Evolutionary conservation across 92 coral and sea anemone species (phyloP), one percentile per base, ranked within the genome.

Genomic region (Pocillopora meandrina): DNA sequence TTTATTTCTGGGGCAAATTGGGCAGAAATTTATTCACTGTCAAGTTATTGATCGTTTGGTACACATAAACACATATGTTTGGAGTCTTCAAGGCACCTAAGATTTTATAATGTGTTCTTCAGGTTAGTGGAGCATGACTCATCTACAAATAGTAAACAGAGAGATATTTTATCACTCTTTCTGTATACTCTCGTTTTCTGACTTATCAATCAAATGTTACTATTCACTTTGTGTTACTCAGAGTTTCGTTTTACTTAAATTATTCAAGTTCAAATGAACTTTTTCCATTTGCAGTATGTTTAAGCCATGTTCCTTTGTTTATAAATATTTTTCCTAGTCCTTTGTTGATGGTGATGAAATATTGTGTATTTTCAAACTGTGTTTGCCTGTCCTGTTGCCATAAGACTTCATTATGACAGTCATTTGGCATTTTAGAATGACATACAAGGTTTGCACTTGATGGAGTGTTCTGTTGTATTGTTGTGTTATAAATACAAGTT

Each of bases 291-390:
- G 74, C 64, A 52, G 63, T 26, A 21, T 55, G 66, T 79, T 65
- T 8, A 77, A 66, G 4, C 49, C 63, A 47, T 36, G 56, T 23
- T 52, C 61, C 31, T 67, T 1, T 49, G 72, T 65, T 47, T 52
- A 49, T 65, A 59, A 47, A 79, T 79, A 79, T 79, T 79, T 65
- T 59, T 10, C 74, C 65, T n/a, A 10, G 68, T 76, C 62, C 65
- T 33, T 66, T 67, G 81, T 61, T 61, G 36, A 61, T 23, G 57
- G 33, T 67, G 56, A 16, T 14, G 26, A 2, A 16, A 70, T n/a
- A 64, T 23, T 52, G 64, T 79, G n/a, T 60, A 26, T 52, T 13
- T 55, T 65, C 74, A 56, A 20, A 10, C 74, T 10, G 7, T 17
- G 74, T 21, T 52, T 55, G 14, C 2, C 15, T n/a, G 12, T 55